Base-by-base conservation (phyloP, 2,113 vertebrate genomes). In the Amblyornis subalaris region DNA sequence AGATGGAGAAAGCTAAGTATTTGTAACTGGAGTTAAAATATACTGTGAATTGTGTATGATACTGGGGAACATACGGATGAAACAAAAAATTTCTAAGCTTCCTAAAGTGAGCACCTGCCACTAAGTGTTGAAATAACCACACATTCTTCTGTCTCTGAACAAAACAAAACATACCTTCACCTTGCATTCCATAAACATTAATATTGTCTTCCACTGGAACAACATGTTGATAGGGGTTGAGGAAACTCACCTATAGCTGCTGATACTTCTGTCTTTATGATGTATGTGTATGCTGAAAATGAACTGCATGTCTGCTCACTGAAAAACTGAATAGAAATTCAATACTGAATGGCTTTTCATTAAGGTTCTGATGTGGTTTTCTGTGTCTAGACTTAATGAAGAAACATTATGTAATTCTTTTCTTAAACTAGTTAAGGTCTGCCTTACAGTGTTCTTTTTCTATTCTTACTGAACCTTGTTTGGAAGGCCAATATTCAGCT, bases 221-320 rank as follows among this genome's bases (percentile, higher is more conserved):
- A 61, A 2, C 18, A 3, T 29, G 12, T 44, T 80, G 23, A 7
- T 70, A 50, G 28, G 5, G 15, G 2, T 71, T 57, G 33, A 54
- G 29, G 18, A 67, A 33, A 47, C 33, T 54, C 13, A 3, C 3
- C 9, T 44, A 0, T 20, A 50, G 33, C 22, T 23, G 9, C 24
- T 57, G 47, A 7, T 70, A 22, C 23, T 80, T 70, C 28, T 69
- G n/a, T 61, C 18, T 50, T 66, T 25, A 3, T 80, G 61, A 25
- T 60, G 2, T 54, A 55, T 51, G 13, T 33, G 8, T 45, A 8
- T 54, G 26, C 23, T 84, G 42, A 61, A 83, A 60, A 51, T 42
- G 4, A 74, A 58, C 4, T 1, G 0, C 2, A 1, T 48, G 12
- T 36, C 45, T 75, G 4, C 48, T 72, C 1, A 6, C 3, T 70